Evolutionary conservation across 2,888 invertebrate species (phyloP), one percentile per base, ranked within the genome.

Genomic region (Acleris sparsana): DNA sequence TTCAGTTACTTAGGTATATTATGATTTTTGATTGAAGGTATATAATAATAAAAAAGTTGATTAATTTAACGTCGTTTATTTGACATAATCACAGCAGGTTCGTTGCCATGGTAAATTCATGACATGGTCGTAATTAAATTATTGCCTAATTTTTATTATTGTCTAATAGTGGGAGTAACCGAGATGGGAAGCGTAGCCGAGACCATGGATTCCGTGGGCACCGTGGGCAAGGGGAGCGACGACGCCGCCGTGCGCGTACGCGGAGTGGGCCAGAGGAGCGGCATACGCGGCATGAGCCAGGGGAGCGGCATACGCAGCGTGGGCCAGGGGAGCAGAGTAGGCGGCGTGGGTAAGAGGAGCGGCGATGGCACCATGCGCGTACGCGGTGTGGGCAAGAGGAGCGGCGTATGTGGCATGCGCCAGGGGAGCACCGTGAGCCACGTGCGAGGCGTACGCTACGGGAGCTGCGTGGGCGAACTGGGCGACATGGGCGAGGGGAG

Each of bases 91-190:
- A 83, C 79, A 84, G 82, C 79, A 73, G 75, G 69, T 73, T 73
- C 74, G 73, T 69, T 62, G 33, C n/a, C 66, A 66, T 53, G 22
- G 55, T 22, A 56, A 17, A 66, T 53, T 51, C 55, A 69, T 62
- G 75, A 78, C 75, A 70, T 72, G 70, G 63, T 77, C 72, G 73
- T 69, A 73, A 62, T 78, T 77, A 75, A 44, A 75, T 75, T 77
- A 72, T 69, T 68, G 67, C 62, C 62, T 73, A 69, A 69, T 25
- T 58, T 58, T 67, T 67, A 71, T 72, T 43, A 71, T 72, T 68
- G 75, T 75, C 69, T 76, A 76, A 61, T 70, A 73, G 68, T 75
- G 76, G 70, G 76, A 80, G 77, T 85, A 85, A 39, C 81, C 82
- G 66, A 75, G 71, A 62, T 76, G 72, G 62, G 76, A 73, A 18